Percentiles rank a stretch among this genome's conserved stretches.
Conservation (phyloP, 2,888 invertebrate species). For the Callosobruchus maculatus region DNA sequence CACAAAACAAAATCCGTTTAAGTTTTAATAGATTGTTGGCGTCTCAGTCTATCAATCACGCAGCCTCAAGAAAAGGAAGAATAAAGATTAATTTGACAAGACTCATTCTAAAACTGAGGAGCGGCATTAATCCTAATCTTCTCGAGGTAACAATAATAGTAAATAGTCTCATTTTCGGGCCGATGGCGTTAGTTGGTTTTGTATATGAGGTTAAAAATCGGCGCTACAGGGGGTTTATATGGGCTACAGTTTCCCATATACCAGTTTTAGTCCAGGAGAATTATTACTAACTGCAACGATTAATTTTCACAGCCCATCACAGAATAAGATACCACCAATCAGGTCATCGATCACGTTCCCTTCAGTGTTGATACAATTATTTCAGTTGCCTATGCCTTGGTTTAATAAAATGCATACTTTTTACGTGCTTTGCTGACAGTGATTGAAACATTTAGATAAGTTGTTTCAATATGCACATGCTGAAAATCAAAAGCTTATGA, state of each 20-base stretch:
- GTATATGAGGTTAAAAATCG: slow-evolving; percentile 24
- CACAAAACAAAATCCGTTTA: not conserved
- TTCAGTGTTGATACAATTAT: no score
- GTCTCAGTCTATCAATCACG: slow-evolving; percentile 2
- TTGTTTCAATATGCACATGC: no score
- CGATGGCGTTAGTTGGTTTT: slow-evolving; percentile 9
- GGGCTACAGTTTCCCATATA: slow-evolving; percentile 19
- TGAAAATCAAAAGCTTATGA: no score
- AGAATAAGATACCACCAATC: no score
- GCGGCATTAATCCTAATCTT: slow-evolving; percentile 22
- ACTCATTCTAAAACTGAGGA: slow-evolving; percentile 19
- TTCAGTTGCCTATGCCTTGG: no score
- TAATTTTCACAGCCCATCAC: no score
- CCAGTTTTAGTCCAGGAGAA: not conserved
- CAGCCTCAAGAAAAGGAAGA: slow-evolving; percentile 3
- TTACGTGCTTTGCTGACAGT: no score
- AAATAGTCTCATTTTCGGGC: slow-evolving; percentile 10
- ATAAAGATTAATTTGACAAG: slow-evolving; percentile 25
- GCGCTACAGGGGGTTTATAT: slow-evolving; percentile 20
- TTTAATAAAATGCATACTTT: no score
- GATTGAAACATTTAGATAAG: no score
- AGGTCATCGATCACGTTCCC: no score
- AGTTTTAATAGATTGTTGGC: not conserved
- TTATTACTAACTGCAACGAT: no score
- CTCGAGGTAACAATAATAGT: slow-evolving; percentile 8